Evolutionary conservation across 2,888 invertebrate genomes (phyloP).

Genomic region (Diloba caeruleocephala): DNA sequence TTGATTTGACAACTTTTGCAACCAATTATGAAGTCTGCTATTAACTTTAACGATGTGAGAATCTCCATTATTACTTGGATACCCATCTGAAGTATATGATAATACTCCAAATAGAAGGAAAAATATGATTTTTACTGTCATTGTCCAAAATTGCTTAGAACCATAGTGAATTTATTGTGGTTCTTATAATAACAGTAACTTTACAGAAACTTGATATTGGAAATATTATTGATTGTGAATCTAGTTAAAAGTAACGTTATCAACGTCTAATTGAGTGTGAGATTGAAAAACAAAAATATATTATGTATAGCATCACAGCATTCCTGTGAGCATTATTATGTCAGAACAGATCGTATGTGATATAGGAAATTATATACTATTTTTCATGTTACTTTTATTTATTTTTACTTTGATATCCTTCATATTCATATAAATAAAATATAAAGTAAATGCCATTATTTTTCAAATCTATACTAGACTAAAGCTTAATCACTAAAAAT

Average conservation of each 20-base stretch:
- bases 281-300: constrained; percentile 16
- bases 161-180: neutral
- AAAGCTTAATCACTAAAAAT: no score
- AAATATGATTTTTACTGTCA: constrained; percentile 9
- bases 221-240: constrained; percentile 11
- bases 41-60: neutral
- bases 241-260: neutral
- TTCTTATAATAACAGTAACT: constrained; percentile 5
- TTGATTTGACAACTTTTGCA: constrained; percentile 11
- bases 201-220: constrained; percentile 5
- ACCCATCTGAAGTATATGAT: constrained; percentile 3
- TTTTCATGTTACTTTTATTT: no score
- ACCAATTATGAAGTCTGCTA: neutral
- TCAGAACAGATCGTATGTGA: no score
- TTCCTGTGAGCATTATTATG: neutral
- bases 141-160: neutral
- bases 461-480: no score
- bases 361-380: no score
- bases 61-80: neutral
- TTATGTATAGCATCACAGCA: neutral
- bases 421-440: no score
- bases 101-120: constrained; percentile 11
- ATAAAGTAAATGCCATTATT: no score
- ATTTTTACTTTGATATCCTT: no score
- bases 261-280: constrained; percentile 2